Percentiles rank a stretch among this genome's conserved stretches.
Conservation (phyloP, 2,113 vertebrate genomes). For the Anas platyrhynchos region DNA sequence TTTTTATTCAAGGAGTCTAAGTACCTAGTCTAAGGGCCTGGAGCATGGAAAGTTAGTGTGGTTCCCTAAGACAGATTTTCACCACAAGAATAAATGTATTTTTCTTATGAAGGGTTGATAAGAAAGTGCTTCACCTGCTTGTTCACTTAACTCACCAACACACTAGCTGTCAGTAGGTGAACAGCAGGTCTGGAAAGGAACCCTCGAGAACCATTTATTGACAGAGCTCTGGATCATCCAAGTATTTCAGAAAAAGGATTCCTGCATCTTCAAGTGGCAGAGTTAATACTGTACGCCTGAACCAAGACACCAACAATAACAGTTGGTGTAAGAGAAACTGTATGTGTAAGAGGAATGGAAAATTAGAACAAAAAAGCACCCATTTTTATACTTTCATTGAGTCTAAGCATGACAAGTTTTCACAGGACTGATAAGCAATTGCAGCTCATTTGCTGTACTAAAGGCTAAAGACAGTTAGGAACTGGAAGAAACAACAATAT, state of each 20-base stretch:
- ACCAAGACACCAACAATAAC: background rate
- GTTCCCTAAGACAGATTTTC: background rate
- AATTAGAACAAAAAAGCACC: accelerated
- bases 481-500: background rate
- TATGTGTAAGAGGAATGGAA: background rate
- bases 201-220: background rate
- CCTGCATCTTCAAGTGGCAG: background rate
- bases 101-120: background rate
- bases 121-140: background rate
- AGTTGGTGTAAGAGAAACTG: background rate
- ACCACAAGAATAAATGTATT: background rate
- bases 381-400: background rate
- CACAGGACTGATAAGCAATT: background rate
- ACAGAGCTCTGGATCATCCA: background rate
- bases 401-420: background rate
- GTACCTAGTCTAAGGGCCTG: too few relatives aligned
- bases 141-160: background rate
- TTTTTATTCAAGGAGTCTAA: background rate
- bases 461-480: background rate
- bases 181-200: background rate
- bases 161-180: background rate
- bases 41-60: background rate
- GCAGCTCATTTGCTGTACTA: background rate
- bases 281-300: background rate
- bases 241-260: background rate